Percentiles rank a stretch among this genome's conserved stretches.
These are phyloP conservation scores for Yponomeuta evonymella DNA, from an alignment of 2,888 invertebrate genomes.

Conservation along the genomic window DNA sequence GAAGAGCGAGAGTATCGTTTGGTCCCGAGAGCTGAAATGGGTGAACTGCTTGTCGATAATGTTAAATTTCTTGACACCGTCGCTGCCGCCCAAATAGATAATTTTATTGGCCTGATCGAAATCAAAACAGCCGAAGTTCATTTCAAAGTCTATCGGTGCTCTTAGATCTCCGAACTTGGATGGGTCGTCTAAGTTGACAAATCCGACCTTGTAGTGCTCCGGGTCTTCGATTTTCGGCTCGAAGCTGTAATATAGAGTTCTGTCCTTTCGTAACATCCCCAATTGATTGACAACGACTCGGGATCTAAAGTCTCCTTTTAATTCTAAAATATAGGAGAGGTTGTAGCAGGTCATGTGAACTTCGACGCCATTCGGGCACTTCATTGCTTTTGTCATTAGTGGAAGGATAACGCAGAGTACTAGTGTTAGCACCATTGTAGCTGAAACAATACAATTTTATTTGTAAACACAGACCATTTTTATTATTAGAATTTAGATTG, in stretches of 20 bases:
- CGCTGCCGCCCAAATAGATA: slow-evolving; percentile 56
- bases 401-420: background rate
- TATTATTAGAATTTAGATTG: no score
- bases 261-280: slow-evolving; percentile 41
- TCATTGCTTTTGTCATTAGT: slow-evolving; percentile 26
- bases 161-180: slow-evolving; percentile 34
- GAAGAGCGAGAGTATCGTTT: slow-evolving; percentile 45
- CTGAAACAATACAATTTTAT: slow-evolving; percentile 24
- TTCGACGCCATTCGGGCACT: slow-evolving; percentile 45
- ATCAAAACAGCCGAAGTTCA: slow-evolving; percentile 38
- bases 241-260: slow-evolving; percentile 52
- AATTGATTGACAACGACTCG: slow-evolving; percentile 51
- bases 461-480: no score
- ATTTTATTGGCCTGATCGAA: slow-evolving; percentile 51
- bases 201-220: slow-evolving; percentile 58
- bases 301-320: slow-evolving; percentile 51
- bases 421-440: slow-evolving; percentile 10
- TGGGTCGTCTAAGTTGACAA: slow-evolving; percentile 43
- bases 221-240: slow-evolving; percentile 51
- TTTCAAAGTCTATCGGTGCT: slow-evolving; percentile 19
- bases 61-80: slow-evolving; percentile 51
- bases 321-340: slow-evolving; percentile 41
- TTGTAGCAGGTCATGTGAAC: slow-evolving; percentile 49
- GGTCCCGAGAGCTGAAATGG: slow-evolving; percentile 52
- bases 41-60: slow-evolving; percentile 34